Evolutionary conservation across 2,888 invertebrate species (phyloP).

Genomic region (Euspilapteryx auroguttella): DNA sequence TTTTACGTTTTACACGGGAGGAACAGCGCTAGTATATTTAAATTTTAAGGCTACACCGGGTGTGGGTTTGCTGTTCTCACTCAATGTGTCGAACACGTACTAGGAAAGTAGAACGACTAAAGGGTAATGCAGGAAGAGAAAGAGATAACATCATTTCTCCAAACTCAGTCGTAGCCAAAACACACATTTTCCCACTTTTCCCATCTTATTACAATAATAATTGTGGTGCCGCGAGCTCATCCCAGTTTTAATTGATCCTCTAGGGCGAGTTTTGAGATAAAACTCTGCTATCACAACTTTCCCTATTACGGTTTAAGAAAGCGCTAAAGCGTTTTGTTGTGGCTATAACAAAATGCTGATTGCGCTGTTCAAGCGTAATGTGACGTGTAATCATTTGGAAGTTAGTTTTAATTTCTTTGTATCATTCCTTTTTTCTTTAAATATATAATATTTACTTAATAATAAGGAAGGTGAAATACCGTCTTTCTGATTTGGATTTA

Average conservation of each 20-base stretch:
- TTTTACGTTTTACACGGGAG: too few relatives aligned
- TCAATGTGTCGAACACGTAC: background rate
- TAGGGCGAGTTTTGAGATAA: conserved; percentile 52
- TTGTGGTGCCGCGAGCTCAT: conserved; percentile 34
- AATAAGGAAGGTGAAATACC: too few relatives aligned
- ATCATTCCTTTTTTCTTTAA: background rate
- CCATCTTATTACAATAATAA: conserved; percentile 52
- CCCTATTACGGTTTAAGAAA: conserved; percentile 59
- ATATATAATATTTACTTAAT: too few relatives aligned
- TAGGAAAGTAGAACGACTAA: background rate
- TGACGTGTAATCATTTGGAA: conserved; percentile 11
- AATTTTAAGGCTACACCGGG: too few relatives aligned
- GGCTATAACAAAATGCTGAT: conserved; percentile 49
- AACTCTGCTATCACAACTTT: conserved; percentile 54
- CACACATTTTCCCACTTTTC: background rate
- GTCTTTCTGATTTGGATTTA: too few relatives aligned
- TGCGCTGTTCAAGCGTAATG: conserved; percentile 19
- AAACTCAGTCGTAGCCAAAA: too few relatives aligned
- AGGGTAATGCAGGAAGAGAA: too few relatives aligned
- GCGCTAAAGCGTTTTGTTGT: conserved; percentile 35
- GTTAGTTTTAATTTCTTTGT: background rate
- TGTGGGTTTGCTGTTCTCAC: too few relatives aligned
- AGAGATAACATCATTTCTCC: too few relatives aligned
- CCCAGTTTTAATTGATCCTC: conserved; percentile 62
- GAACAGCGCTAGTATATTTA: too few relatives aligned